Evolutionary conservation across 2,888 invertebrate genomes (phyloP), one percentile per base, ranked within the genome.

Genomic region (Lasiommata megera): DNA sequence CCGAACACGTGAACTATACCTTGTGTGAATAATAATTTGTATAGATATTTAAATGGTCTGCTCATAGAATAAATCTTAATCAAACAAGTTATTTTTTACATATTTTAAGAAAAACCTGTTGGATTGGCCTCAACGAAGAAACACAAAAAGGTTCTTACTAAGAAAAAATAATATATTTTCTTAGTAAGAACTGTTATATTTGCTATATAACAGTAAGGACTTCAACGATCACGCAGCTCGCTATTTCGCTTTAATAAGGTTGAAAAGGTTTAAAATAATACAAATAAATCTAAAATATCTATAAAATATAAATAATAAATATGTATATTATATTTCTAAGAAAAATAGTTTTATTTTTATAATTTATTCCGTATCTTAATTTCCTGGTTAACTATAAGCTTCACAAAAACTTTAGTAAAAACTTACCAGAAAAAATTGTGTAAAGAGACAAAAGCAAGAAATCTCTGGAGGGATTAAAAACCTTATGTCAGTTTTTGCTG

Each of bases 1-100:
- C 8, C 8, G 37, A 54, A 44, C 58, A 58, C 58, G 58, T 58
- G 58, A 17, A 31, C 37, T 28, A 37, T 0, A 44, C n/a, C 51
- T 54, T 51, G 54, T 58, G 41, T 54, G 12, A 43, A 28, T 14
- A 5, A 38, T 31, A 37, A 46, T 40, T 41, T 38, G 31, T 48
- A 55, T 34, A 11, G 37, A 55, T 41, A 48, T 51, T 40, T 51
- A 51, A 51, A 17, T 51, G 29, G 51, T 51, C 51, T 51, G 40
- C 40, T 51, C 51, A 16, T 51, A 51, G 38, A 40, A 31, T 16
- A 51, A 41, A 16, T 0, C 14, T 14, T 38, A 28, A 18, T n/a
- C 17, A 38, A 40, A 51, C 29, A 17, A 9, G 38, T 14, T 37
- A 11, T 40, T 29, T 11, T 6, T n/a, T 40, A 17, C 8, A 29